These are phyloP conservation scores for Clarias magur DNA, from an alignment of 2,113 vertebrate species.

Conservation along the genomic window DNA sequence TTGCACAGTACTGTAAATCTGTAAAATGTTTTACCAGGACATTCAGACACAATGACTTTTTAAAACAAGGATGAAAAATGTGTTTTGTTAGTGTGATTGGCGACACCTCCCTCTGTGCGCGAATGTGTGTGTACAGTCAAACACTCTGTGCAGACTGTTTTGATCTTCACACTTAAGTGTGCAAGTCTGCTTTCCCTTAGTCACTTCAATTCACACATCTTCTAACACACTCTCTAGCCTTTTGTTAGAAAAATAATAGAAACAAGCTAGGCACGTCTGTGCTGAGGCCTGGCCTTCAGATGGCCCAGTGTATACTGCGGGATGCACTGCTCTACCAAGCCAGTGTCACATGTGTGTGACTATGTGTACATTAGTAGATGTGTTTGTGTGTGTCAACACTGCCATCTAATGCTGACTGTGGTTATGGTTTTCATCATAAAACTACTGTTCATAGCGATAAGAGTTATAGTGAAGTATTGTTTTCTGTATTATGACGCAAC, in stretches of 20 bases:
- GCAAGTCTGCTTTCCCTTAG: slow-evolving; percentile 1
- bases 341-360: background rate
- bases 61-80: background rate
- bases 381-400: slow-evolving; percentile 29
- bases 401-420: slow-evolving; percentile 39
- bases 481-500: background rate
- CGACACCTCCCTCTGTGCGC: background rate
- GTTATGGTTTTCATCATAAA: slow-evolving; percentile 4
- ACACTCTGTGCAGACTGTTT: background rate
- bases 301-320: slow-evolving; percentile 26
- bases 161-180: background rate
- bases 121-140: background rate
- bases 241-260: background rate
- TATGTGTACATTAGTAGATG: too few species aligned
- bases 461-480: background rate
- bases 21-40: background rate
- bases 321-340: background rate
- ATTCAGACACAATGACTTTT: background rate
- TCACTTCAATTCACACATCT: slow-evolving; percentile 22
- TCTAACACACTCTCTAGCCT: slow-evolving; percentile 7
- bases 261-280: slow-evolving; percentile 4
- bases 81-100: background rate
- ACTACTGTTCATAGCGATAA: background rate
- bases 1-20: too few species aligned
- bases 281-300: slow-evolving; percentile 29